A percentile compares a stretch with the other conserved stretches of the same genome.
phyloP scores from a whole-genome alignment of 92 coral and sea anemone species.

The Palythoa heliodiscus region DNA sequence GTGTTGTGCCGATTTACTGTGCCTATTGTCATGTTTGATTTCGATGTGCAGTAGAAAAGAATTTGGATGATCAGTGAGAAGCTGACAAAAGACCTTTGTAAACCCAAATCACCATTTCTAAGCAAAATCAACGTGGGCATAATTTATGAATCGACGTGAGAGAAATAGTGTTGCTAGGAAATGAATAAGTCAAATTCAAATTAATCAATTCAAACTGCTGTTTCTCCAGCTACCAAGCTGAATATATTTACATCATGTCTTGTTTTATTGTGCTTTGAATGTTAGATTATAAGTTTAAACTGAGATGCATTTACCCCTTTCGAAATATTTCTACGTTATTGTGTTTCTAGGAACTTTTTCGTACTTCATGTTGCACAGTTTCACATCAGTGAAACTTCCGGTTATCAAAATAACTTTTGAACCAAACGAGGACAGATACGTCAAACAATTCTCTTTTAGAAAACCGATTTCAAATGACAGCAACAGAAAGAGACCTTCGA shows the following conservation, averaged over 20 bases:
- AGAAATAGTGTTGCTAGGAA: conserved; percentile 27
- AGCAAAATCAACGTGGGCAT: background rate
- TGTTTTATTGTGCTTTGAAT: background rate
- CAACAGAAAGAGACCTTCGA: background rate
- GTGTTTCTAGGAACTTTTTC: conserved; percentile 57
- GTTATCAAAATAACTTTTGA: conserved; percentile 66
- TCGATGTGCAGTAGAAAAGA: background rate
- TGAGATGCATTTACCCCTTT: conserved; percentile 50
- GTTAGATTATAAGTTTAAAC: background rate
- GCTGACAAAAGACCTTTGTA: background rate
- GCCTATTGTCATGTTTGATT: no score
- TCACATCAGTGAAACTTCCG: conserved; percentile 61
- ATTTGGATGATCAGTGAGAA: background rate
- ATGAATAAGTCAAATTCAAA: background rate
- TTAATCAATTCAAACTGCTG: background rate
- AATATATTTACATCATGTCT: conserved; percentile 17
- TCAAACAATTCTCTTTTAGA: background rate
- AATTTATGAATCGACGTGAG: conserved; percentile 38
- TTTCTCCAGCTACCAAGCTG: background rate
- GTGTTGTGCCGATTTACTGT: no score
- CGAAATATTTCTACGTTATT: conserved; percentile 53
- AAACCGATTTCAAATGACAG: background rate
- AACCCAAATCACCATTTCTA: background rate
- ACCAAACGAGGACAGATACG: conserved; percentile 22
- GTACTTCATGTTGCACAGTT: conserved; percentile 60